Conservation (phyloP, 1,140 invertebrate species). For the Parapsyche elsis region DNA sequence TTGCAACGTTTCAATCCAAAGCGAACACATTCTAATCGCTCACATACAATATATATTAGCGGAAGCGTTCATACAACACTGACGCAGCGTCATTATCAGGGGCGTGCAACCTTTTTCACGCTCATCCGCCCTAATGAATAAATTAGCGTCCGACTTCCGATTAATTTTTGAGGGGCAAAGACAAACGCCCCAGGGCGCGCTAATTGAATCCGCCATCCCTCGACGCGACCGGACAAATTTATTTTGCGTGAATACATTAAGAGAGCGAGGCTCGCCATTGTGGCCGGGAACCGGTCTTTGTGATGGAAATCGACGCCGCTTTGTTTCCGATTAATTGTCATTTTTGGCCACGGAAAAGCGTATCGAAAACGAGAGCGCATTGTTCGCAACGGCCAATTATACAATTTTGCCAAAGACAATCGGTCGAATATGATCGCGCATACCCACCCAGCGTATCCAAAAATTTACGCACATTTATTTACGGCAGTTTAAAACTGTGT, state of each 20-base stretch:
- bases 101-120: too few relatives aligned
- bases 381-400: too few relatives aligned
- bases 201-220: slow-evolving; percentile 46
- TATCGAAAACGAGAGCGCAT: too few relatives aligned
- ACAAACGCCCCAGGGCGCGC: slow-evolving; percentile 46
- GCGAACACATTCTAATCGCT: background rate
- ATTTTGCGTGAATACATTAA: slow-evolving; percentile 15
- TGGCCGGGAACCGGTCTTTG: background rate
- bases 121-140: slow-evolving; percentile 17
- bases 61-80: too few relatives aligned
- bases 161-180: slow-evolving; percentile 52
- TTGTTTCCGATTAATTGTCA: too few relatives aligned
- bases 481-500: background rate
- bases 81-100: too few relatives aligned
- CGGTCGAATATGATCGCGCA: too few relatives aligned
- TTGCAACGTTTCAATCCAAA: background rate
- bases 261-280: background rate
- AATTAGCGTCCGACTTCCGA: slow-evolving; percentile 40
- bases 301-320: background rate
- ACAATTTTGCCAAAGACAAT: too few relatives aligned
- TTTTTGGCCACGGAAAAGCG: too few relatives aligned
- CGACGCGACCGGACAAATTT: slow-evolving; percentile 15
- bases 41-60: background rate
- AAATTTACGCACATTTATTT: background rate
- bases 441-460: too few relatives aligned